Base-by-base conservation (phyloP, 2,797 vertebrate genomes). In the Falco cherrug region DNA sequence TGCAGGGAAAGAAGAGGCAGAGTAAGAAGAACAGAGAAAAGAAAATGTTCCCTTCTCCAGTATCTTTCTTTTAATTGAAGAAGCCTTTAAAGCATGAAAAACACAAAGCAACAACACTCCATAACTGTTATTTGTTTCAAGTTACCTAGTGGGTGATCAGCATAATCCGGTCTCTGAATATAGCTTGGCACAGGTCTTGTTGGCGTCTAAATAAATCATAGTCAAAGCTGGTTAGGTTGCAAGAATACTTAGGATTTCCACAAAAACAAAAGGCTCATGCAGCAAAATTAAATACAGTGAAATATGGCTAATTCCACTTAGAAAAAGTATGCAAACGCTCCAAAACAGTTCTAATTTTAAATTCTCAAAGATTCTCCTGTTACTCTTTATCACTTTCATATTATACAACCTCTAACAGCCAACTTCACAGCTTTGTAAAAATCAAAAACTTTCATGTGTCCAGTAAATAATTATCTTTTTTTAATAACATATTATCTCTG, bases 101-200 rank as follows among this genome's bases (percentile, higher is more conserved):
- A 60, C 0, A 73, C 29, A 87, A 57, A 88, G 20, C n/a, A 93
- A 4, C 14, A 85, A 74, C 19, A 35, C 13, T 15, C 70, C 19
- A 31, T 47, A 95, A 61, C 3, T 60, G 37, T 67, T 45, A 39
- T 89, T 88, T 90, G 16, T 92, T 95, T 96, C 57, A 80, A 61
- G 87, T 99, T 99, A 99, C 99, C 99, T 99, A 99, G 98, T 11
- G 99, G 99, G 94, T 99, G 99, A 97, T 99, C 99, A 47, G 99
- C 99, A 97, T 99, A 99, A 98, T 99, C 99, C 5, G 99, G 99
- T 97, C 99, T 99, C 97, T 99, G 99, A 97, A 99, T 99, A 79
- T 99, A 99, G 95, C 99, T 98, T 51, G 99, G 98, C 96, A 99
- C 99, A 56, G 97, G 98, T 96, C 99, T 99, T 96, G 99, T 99